Percentiles rank a stretch among this genome's conserved stretches.
phyloP scores from a whole-genome alignment of 2,113 vertebrate genomes.

The Tupaia chinensis region DNA sequence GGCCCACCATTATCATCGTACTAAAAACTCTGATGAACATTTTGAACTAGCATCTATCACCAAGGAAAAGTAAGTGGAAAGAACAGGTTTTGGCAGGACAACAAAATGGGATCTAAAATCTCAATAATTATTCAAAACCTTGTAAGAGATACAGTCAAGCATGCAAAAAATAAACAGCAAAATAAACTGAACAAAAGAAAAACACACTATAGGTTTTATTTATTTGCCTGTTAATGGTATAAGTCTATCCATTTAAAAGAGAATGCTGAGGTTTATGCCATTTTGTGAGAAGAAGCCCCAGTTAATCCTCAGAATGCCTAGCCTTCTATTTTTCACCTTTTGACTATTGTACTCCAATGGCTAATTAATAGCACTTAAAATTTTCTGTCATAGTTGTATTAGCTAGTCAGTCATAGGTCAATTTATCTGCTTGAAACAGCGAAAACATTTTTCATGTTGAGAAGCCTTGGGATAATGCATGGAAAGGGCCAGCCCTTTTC shows the following conservation, averaged over 20 bases:
- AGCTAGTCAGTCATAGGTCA: slow-evolving; percentile 56
- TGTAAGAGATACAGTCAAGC: neutral
- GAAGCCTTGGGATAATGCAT: neutral
- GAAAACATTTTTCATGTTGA: slow-evolving; percentile 14
- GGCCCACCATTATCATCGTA: neutral
- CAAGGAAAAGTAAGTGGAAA: neutral
- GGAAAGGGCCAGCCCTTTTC: neutral
- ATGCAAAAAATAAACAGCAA: neutral
- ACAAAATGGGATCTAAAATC: neutral
- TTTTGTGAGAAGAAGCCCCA: neutral
- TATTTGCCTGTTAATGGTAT: neutral
- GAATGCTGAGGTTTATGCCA: neutral
- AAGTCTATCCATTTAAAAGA: neutral
- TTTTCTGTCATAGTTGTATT: slow-evolving; percentile 33
- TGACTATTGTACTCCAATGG: slow-evolving; percentile 23
- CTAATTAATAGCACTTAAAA: slow-evolving; percentile 71
- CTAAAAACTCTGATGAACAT: neutral
- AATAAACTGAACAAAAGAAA: neutral
- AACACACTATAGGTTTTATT: neutral
- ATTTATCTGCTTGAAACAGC: neutral
- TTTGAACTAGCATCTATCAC: neutral
- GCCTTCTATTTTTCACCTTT: slow-evolving; percentile 51
- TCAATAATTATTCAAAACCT: neutral
- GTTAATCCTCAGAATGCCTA: neutral
- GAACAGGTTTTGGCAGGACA: neutral